Conservation (phyloP, 92 coral and sea anemone genomes). For the Metridium senile region DNA sequence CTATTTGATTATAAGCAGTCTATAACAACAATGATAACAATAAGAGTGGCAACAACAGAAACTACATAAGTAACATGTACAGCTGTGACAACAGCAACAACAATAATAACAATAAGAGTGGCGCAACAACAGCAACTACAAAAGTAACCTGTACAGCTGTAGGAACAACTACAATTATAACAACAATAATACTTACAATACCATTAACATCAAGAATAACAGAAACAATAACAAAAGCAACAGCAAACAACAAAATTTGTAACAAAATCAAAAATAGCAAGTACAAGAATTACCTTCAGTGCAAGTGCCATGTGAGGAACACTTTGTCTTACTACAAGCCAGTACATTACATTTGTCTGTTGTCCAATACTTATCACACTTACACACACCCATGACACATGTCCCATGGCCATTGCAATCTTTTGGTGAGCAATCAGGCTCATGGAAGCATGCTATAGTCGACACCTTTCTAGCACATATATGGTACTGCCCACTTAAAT, state of each 20-base stretch:
- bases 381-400: conserved; percentile 80
- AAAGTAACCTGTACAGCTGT: too few relatives aligned
- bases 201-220: too few relatives aligned
- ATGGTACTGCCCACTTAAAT: conserved; percentile 62
- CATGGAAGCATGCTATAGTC: conserved; percentile 88
- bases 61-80: too few relatives aligned
- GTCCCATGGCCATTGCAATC: conserved; percentile 89
- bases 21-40: too few relatives aligned
- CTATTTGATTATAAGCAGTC: too few relatives aligned
- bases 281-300: conserved; percentile 55
- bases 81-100: too few relatives aligned
- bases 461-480: conserved; percentile 88
- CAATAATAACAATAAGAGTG: too few relatives aligned
- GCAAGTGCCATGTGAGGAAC: conserved; percentile 76
- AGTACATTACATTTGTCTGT: conserved; percentile 33
- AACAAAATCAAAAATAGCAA: neutral
- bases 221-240: too few relatives aligned
- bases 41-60: too few relatives aligned
- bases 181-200: too few relatives aligned
- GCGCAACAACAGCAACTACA: too few relatives aligned
- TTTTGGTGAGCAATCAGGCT: conserved; percentile 71
- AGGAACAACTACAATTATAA: too few relatives aligned
- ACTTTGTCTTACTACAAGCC: conserved; percentile 53
- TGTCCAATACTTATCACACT: conserved; percentile 77
- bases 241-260: neutral